Base-by-base conservation (phyloP, 2,113 vertebrate species). In the Melospiza melodia region DNA sequence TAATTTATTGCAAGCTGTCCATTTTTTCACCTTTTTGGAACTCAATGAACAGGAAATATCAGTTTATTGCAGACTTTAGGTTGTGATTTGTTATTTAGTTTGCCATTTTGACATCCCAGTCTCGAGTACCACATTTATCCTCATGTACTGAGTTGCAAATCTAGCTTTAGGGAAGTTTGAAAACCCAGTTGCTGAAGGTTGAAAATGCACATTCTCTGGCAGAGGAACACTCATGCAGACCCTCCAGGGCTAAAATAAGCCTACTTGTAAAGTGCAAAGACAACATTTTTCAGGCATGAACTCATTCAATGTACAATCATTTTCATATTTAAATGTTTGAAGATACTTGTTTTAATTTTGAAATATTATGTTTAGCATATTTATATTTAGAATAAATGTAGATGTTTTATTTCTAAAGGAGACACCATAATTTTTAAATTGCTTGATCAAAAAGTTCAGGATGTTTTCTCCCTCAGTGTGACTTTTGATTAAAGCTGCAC, bases 301-400 rank as follows among this genome's bases (percentile, higher is more conserved):
- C 27, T 66, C 51, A 22, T 90, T 80, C 75, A 88, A 24, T 88
- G 61, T 19, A n/a, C 67, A 84, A 90, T 94, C 55, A 88, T 94
- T 95, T 96, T 90, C 88, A 35, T 71, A 90, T 71, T 90, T 92
- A 71, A 94, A 88, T 59, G 5, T 77, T 86, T 92, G 72, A 95
- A 92, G 72, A 84, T 58, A 41, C 54, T 90, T 65, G 21, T 28
- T 93, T 90, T 73, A 73, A 41, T 74, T 92, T 84, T 86, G 51
- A 80, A 83, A 93, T 86, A 66, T 44, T 94, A 88, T 43, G 48
- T 86, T 97, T 93, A 83, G 85, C 76, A 90, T 48, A 86, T 89
- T 86, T 92, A 90, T 81, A 89, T 92, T 94, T 96, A 84, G 88
- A 90, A 74, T 74, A 93, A 80, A 78, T 78, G 19, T 27, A 71